Conservation (phyloP, 2,113 vertebrate genomes). For the Hymenochirus boettgeri region DNA sequence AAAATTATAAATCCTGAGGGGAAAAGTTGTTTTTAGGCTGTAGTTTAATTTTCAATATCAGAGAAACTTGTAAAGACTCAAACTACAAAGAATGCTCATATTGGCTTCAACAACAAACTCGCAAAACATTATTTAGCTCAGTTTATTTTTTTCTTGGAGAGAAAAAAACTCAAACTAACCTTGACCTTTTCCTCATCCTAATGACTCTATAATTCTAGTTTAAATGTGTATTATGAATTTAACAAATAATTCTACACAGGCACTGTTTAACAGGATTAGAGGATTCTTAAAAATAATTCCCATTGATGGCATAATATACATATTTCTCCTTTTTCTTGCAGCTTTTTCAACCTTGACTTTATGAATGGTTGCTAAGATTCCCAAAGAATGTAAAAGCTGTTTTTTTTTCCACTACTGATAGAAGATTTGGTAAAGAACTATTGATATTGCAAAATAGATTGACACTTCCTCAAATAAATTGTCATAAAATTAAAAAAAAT, state of each 20-base stretch:
- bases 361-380: slow-evolving; percentile 33
- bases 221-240: slow-evolving; percentile 9
- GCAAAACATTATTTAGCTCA: no score
- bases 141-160: no score
- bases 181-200: not conserved
- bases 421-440: slow-evolving; percentile 44
- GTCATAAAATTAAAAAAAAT: not conserved
- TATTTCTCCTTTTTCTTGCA: slow-evolving; percentile 20
- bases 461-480: slow-evolving; percentile 5
- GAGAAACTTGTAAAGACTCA: no score
- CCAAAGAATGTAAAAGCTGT: not conserved
- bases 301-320: slow-evolving; percentile 21
- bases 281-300: slow-evolving; percentile 40
- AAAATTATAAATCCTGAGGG: no score
- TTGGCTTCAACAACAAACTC: no score
- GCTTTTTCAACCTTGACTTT: slow-evolving; percentile 43
- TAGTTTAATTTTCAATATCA: no score
- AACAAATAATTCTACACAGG: slow-evolving; percentile 33
- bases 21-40: no score
- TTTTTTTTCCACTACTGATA: slow-evolving; percentile 44
- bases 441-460: slow-evolving; percentile 37
- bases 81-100: no score
- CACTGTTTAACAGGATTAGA: slow-evolving; percentile 46
- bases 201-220: slow-evolving; percentile 12
- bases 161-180: not conserved